Evolutionary conservation across 2,797 vertebrate genomes (phyloP), one percentile per base, ranked within the genome.

Genomic region (Pteropus rufus): DNA sequence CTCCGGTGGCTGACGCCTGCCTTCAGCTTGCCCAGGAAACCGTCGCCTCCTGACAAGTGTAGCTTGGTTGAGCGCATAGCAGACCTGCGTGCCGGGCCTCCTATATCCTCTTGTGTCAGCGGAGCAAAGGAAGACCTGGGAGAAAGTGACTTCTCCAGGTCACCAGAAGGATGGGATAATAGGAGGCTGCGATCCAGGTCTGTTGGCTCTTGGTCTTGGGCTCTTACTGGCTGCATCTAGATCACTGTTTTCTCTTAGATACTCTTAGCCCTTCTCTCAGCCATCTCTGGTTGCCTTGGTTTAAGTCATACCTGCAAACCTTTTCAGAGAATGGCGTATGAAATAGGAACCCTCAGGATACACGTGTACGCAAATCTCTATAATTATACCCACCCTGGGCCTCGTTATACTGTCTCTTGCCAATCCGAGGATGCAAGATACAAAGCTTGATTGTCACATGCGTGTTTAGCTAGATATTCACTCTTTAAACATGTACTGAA

Each of bases 1-100:
- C 31, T 72, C 26, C 12, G 46, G 0, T n/a, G 26, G 31, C 46
- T 34, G 41, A n/a, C 5, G 39, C 21, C 15, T 26, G 49, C 14
- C 10, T 46, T 26, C 29, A 46, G 29, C 29, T 65, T 14, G 62
- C 26, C 4, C 24, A 16, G n/a, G 15, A 41, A 60, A 15, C 8
- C 0, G 0, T 41, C 6, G 7, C 39, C 11, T 54, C 24, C 7
- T 9, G 41, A 14, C 18, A 36, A 29, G 8, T 8, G 24, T 18
- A n/a, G 24, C 18, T 5, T 7, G 36, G 16, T 2, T 11, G 41
- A 31, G n/a, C 0, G 0, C 5, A 41, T 2, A 34, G 36, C 4
- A n/a, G 46, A 58, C 46, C 31, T 23, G 3, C 36, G 52, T 19
- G 29, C 54, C 10, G 26, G 23, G 36, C 41, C 39, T 23, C 36